Evolutionary conservation across 2,113 vertebrate species (phyloP), one percentile per base, ranked within the genome.

Genomic region (Alectura lathami): DNA sequence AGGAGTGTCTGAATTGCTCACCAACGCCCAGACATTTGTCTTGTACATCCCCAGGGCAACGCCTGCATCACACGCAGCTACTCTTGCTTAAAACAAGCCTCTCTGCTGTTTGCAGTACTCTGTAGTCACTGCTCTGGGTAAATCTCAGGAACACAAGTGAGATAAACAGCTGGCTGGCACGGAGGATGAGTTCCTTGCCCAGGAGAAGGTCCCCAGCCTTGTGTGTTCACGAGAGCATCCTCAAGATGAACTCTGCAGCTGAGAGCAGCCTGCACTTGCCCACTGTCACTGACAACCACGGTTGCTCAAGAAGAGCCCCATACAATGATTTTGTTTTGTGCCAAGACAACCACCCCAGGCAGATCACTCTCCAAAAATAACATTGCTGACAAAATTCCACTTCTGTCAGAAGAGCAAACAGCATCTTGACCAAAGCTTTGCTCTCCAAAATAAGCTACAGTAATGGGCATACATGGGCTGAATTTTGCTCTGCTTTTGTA

Each of bases 1-100:
- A 1, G 43, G 16, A 38, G 9, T 0, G 2, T 21, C 40, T 3
- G 1, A 21, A 81, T 29, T 1, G 0, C 73, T 60, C 73, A 77
- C 23, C 43, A 74, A n/a, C 21, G 72, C n/a, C 10, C 0, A 0
- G 32, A 34, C 16, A 68, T 29, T 47, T 22, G 26, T 10, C 7
- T 72, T 38, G 77, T 51, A 15, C n/a, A 42, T 40, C 4, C 16
- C 22, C 17, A 17, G 40, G 38, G 81, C 36, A n/a, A 42, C 16
- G 27, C 1, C 16, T 4, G 53, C 22, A 62, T 0, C 0, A 47
- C 36, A 86, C 9, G 2, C 24, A 73, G 0, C 32, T 17, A n/a
- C 63, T 80, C 29, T 15, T 22, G 57, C 42, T 21, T 13, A 34
- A 45, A 76, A 50, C 13, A 60, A 89, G 32, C 14, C 24, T 74